Base-by-base conservation (phyloP, 2,113 vertebrate genomes). In the Oreochromis aureus region DNA sequence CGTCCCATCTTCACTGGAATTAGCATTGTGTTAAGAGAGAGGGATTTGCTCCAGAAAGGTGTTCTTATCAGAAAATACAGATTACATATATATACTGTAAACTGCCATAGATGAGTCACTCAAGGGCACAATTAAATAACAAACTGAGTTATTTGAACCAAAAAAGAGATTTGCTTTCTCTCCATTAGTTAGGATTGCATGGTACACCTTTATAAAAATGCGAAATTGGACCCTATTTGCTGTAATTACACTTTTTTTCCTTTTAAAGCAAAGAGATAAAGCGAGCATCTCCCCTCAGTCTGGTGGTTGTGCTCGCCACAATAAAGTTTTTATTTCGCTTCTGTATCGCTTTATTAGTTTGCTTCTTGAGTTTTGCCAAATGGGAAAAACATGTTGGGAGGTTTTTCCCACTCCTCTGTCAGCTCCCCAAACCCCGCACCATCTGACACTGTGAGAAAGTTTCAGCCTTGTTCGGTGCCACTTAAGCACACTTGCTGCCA, bases 361-460 rank as follows among this genome's bases (percentile, higher is more conserved):
- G 41, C 19, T 10, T 19, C 69, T 85, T 80, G 18, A 27, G 12
- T 86, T 86, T 87, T 89, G 80, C 51, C 56, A 81, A 84, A 85
- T 51, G 54, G 22, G 51, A 86, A 36, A 81, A 81, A 81, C 83
- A 86, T 61, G 73, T 84, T 82, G 3, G 54, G 24, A 78, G 24
- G 15, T 48, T 53, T 12, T n/a, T 24, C 22, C 27, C 24, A 19
- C 18, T 27, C 24, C 2, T 22, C 32, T 7, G 6, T 44, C 71
- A 66, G 56, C 66, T 82, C 56, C 24, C 44, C 44, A 16, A 34
- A 46, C 58, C 73, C 39, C 3, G 30, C n/a, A 36, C 56, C 44
- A 19, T 83, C 84, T 85, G 84, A 82, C 86, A 24, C 58, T 63
- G 80, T 48, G 30, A 80, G 24, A 30, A 82, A 73, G 61, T 81